Base-by-base conservation (phyloP, 1,140 invertebrate genomes). In the Brachionus paranguensis region DNA sequence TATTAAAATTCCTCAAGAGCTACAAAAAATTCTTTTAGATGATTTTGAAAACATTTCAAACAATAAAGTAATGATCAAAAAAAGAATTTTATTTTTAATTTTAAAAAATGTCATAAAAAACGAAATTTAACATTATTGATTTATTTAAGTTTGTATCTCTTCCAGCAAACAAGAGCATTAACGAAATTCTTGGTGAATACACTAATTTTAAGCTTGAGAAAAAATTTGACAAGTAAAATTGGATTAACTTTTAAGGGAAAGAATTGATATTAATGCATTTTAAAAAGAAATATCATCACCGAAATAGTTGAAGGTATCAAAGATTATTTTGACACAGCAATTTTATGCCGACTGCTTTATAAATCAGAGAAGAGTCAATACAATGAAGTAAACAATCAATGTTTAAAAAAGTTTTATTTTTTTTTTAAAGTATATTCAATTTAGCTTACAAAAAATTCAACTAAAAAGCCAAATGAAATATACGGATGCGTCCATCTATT, bases 191-290 rank as follows among this genome's bases (percentile, higher is more conserved):
- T 45, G 78, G 45, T 20, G 53, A 81, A 29, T 81, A 81, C 17
- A 27, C 41, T 6, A 47, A 81, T 41, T 81, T 11, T 11, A 60
- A 68, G 12, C 50, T 64, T 41, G 78, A 81, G 27, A 60, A 68
- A 60, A 81, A 81, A 81, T 81, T 64, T 2, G 78, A 81, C 24
- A 81, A 64, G 78, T 81, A 64, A 64, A 81, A 29, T 14, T n/a
- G 6, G 14, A n/a, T 50, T 14, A 14, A 74, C 27, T 45, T 45
- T 43, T 47, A 11, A 5, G 8, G 11, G 7, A 76, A 76, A 47
- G 1, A 14, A 50, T 11, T 2, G 1, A n/a, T 70, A 70, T n/a
- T 29, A 7, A 37, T 6, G 20, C 8, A 47, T 5, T 81, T 45
- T 33, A 4, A 24, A 24, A 29, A 81, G 78, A 68, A 81, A 68